Evolutionary conservation across 1,140 invertebrate genomes (phyloP).

Genomic region (Rhyzopertha dominica): DNA sequence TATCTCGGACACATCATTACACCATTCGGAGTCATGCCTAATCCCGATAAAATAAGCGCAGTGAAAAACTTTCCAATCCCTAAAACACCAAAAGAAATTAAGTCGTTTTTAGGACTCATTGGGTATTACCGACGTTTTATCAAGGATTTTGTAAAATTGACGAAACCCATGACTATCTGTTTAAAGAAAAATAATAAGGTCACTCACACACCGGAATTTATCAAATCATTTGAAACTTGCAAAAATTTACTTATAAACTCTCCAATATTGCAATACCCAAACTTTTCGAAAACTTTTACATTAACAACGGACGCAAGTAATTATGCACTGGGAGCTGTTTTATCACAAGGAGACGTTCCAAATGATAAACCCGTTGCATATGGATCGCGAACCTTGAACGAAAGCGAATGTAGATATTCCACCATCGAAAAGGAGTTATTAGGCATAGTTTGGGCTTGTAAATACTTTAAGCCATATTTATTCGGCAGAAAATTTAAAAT

Average conservation of each 20-base stretch:
- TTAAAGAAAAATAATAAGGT: constrained; percentile 15
- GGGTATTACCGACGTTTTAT: constrained; percentile 31
- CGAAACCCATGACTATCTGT: constrained; percentile 24
- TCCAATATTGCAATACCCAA: constrained; percentile 37
- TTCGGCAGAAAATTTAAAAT: constrained; percentile 45
- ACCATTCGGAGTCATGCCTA: constrained; percentile 11
- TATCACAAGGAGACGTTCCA: constrained; percentile 20
- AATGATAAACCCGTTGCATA: no score
- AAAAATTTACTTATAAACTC: constrained; percentile 2
- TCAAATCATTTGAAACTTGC: constrained; percentile 6
- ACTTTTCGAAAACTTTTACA: constrained; percentile 38
- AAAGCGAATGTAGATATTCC: no score
- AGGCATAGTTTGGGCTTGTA: constrained; percentile 42
- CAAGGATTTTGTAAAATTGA: constrained; percentile 17
- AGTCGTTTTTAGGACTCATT: constrained; percentile 1
- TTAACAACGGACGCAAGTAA: constrained; percentile 42
- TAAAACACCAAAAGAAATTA: constrained; percentile 1
- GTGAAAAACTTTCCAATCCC: constrained; percentile 4
- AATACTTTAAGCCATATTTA: constrained; percentile 47
- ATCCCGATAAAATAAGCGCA: constrained; percentile 15
- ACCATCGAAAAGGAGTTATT: constrained; percentile 41
- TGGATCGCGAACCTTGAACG: no score
- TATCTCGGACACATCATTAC: constrained; percentile 26
- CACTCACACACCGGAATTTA: constrained; percentile 6
- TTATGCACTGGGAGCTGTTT: constrained; percentile 36